Evolutionary conservation across 1,140 invertebrate species (phyloP).

Genomic region (Drosophila bifasciata): DNA sequence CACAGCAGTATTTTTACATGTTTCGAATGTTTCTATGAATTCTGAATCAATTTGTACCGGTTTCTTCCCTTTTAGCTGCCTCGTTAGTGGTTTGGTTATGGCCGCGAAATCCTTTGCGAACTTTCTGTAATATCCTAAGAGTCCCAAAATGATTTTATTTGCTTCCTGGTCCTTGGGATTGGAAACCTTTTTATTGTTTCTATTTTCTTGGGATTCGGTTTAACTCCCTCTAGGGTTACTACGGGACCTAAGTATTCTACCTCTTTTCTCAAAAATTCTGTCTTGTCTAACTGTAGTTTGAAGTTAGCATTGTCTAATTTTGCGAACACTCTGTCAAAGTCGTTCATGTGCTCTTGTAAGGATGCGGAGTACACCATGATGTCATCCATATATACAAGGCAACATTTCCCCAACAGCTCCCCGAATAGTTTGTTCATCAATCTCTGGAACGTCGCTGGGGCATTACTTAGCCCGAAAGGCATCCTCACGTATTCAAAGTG

Average conservation of each 20-base stretch:
- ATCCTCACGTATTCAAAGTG: too few species aligned
- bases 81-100: constrained; percentile 27
- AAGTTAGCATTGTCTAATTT: too few species aligned
- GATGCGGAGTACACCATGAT: constrained; percentile 43
- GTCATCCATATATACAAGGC: constrained; percentile 49
- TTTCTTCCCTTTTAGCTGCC: constrained; percentile 14
- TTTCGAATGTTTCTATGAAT: constrained; percentile 2
- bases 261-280: constrained; percentile 21
- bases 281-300: neutral
- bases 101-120: constrained; percentile 51
- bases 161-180: constrained; percentile 29
- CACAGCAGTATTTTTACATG: constrained; percentile 23
- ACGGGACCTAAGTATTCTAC: constrained; percentile 57
- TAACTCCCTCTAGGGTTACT: constrained; percentile 3
- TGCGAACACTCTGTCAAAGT: neutral
- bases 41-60: neutral
- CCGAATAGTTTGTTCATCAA: constrained; percentile 9
- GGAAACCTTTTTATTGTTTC: constrained; percentile 49
- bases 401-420: constrained; percentile 33
- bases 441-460: constrained; percentile 16
- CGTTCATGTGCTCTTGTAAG: constrained; percentile 68
- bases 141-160: constrained; percentile 58
- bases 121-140: constrained; percentile 38
- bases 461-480: constrained; percentile 55
- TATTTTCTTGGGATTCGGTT: constrained; percentile 6